Percentiles rank a stretch among this genome's conserved stretches.
phyloP scores from a whole-genome alignment of 1,140 invertebrate genomes.

The Atta texana region DNA sequence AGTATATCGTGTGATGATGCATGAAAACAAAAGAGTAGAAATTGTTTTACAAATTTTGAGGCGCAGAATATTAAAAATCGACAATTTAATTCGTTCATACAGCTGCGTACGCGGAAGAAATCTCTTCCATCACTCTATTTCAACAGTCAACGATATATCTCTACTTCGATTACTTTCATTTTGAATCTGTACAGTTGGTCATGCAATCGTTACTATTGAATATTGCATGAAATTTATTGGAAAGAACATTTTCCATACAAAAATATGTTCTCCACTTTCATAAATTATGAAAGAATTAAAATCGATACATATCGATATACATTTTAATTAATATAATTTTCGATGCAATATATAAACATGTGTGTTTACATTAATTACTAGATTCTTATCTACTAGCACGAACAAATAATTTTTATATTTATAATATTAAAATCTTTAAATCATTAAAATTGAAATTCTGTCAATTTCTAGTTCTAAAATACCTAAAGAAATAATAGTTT shows the following conservation, averaged over 20 bases:
- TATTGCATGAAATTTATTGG: slow-evolving; percentile 14
- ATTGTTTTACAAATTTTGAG: slow-evolving; percentile 26
- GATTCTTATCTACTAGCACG: neutral
- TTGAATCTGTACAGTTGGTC: neutral
- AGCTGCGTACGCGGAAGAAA: slow-evolving; percentile 7
- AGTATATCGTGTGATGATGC: neutral
- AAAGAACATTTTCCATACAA: neutral
- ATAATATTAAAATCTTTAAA: neutral
- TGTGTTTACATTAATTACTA: neutral
- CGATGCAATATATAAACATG: neutral
- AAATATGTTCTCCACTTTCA: neutral
- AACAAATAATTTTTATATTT: neutral
- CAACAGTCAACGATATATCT: slow-evolving; percentile 7
- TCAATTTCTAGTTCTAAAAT: neutral
- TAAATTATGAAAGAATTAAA: neutral
- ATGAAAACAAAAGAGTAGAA: slow-evolving; percentile 28
- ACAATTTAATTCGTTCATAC: slow-evolving; percentile 41
- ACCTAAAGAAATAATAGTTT: neutral
- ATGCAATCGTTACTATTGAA: slow-evolving; percentile 29
- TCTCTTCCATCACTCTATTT: slow-evolving; percentile 34
- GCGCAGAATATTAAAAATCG: slow-evolving; percentile 62
- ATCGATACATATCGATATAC: neutral
- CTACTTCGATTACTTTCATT: slow-evolving; percentile 45
- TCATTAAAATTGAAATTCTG: neutral
- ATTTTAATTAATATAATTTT: slow-evolving; percentile 13